These are phyloP conservation scores for Batillaria attramentaria DNA, from an alignment of 1,140 invertebrate genomes.

Conservation along the genomic window DNA sequence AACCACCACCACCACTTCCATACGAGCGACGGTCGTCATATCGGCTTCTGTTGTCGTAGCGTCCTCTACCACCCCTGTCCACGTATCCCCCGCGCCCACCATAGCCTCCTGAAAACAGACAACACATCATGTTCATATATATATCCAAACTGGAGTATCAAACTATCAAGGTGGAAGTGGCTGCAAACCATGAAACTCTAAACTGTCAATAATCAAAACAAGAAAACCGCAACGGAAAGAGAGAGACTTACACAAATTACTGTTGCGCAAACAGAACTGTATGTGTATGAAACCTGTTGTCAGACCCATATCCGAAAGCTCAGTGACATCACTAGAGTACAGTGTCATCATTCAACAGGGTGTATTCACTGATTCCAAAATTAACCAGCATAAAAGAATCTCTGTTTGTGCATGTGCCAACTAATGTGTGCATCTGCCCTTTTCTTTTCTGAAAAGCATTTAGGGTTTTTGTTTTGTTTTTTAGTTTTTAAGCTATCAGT, in stretches of 20 bases:
- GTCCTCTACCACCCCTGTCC: constrained; percentile 22
- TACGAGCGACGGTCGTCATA: constrained; percentile 32
- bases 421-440: too few relatives aligned
- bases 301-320: constrained; percentile 21
- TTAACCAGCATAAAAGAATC: not conserved
- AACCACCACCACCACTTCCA: constrained; percentile 10
- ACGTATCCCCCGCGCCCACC: constrained; percentile 8
- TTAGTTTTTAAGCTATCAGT: not conserved
- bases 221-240: not conserved
- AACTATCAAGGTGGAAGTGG: too few relatives aligned
- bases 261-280: too few relatives aligned
- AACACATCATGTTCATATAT: not conserved
- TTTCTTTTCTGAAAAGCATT: too few relatives aligned
- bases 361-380: too few relatives aligned
- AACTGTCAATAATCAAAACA: not conserved
- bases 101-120: constrained; percentile 13
- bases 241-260: too few relatives aligned
- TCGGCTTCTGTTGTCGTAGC: constrained; percentile 18
- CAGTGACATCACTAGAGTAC: not conserved
- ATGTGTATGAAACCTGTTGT: not conserved
- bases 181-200: not conserved
- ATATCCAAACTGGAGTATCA: too few relatives aligned
- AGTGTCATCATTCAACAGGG: constrained; percentile 17
- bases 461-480: too few relatives aligned
- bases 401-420: too few relatives aligned